Base-by-base conservation (phyloP, 2,888 invertebrate species). In the Troilus luridus region DNA sequence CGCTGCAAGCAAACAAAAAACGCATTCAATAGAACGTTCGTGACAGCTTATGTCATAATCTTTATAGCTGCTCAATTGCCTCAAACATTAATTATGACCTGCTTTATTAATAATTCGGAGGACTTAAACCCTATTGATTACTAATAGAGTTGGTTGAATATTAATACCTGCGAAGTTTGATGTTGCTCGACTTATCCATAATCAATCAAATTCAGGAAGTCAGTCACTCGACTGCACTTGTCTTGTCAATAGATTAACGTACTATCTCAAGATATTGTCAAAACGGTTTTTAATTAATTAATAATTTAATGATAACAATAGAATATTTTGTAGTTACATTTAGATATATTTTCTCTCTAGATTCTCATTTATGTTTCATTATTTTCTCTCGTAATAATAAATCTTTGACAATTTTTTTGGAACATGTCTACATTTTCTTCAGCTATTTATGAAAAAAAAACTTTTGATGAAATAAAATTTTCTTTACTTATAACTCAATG, bases 181-280 rank as follows among this genome's bases (percentile, higher is more conserved):
- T 24, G 67, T 67, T 17, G 19, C 72, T 41, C 19, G 72, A 77
- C 72, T 27, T 77, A 41, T 12, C 17, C 17, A 27, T 41, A 41
- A 77, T 77, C 72, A 77, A 77, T 77, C 41, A 77, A 77, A 77
- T 41, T 24, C 72, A 77, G 72, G 72, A 19, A 41, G 41, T 77
- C 17, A 41, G 41, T 77, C 17, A 41, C 67, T 41, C 41, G 9
- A 17, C 27, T 41, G 17, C 14, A 19, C 27, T 77, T 5, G 41
- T 17, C 41, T 6, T 41, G 41, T 77, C 72, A 41, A 27, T 27
- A 41, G 41, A 67, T 41, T 41, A 10, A 8, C 27, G 14, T 27
- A 72, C 72, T 19, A 17, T 24, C 67, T 24, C 6, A 27, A 41
- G 72, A 77, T 77, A 27, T 17, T 67, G 8, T 19, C 41, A 77